These are phyloP conservation scores for Lanius collurio DNA, from an alignment of 2,113 vertebrate species.

Conservation along the genomic window DNA sequence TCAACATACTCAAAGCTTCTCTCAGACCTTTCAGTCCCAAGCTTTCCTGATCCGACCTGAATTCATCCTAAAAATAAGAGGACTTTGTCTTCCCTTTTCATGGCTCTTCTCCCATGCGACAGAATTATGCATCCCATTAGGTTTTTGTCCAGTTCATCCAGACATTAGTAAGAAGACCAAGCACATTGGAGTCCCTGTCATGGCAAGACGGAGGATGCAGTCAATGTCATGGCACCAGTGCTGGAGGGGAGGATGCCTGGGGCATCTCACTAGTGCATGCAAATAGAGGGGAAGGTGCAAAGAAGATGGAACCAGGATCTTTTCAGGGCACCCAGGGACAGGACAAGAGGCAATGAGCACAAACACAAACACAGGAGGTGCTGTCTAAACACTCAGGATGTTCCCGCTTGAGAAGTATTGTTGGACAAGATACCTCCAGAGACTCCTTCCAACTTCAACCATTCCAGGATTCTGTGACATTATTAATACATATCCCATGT, in stretches of 20 bases:
- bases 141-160: background rate
- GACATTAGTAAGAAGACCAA: background rate
- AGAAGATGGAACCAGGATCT: background rate
- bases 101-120: background rate
- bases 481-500: background rate
- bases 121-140: background rate
- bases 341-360: background rate
- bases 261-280: background rate
- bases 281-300: background rate
- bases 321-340: background rate
- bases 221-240: background rate
- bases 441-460: background rate
- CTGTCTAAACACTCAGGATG: background rate
- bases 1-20: accelerated
- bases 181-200: accelerated
- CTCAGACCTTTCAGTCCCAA: background rate
- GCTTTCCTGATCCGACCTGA: background rate
- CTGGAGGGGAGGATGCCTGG: background rate
- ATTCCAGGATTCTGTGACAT: background rate
- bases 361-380: background rate
- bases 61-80: background rate
- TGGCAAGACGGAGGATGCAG: background rate
- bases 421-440: background rate
- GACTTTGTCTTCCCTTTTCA: background rate
- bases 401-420: background rate